Base-by-base conservation (phyloP, 2,797 vertebrate genomes). In the Fistularia commersonii region DNA sequence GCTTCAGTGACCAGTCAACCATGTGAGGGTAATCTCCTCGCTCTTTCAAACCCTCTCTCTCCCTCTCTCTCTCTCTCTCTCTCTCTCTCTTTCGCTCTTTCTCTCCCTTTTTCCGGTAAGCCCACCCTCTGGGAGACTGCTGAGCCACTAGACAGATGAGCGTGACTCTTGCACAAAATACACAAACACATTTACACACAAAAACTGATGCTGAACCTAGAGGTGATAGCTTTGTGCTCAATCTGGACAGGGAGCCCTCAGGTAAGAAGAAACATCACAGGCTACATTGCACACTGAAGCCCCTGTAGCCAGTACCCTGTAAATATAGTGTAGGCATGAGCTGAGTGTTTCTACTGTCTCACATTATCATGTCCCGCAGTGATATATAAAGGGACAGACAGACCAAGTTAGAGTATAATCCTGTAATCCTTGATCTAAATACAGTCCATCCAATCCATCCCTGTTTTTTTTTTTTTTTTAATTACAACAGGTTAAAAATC, bases 1-100 rank as follows among this genome's bases (percentile, higher is more conserved):
- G 82, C 90, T 91, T 84, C 89, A 90, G 86, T 90, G 87, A 87
- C 88, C 90, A 90, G 88, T 82, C 87, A 87, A 87, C 85, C 87
- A 64, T 91, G 85, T 72, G 77, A 87, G 77, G 79, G 85, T 90
- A 90, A 91, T 91, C 89, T 90, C 85, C 77, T 72, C 76, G 77
- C 88, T 89, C 81, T 73, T 87, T 77, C 82, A 76, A 62, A 75
- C 78, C 63, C 44, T 66, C 77, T 81, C 71, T 66, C 64, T 63
- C 63, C 45, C 66, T 57, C 63, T 42, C 60, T 48, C 75, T 70
- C 76, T 48, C 56, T 47, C 57, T 48, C 48, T 41, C 62, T 59
- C 50, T 42, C 55, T 11, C 32, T 71, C 23, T 23, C 23, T 23
- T 4, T 23, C 23, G 2, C 23, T 23, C 23, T 23, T 4, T 23